Percentiles rank a stretch among this genome's conserved stretches.
Evolutionary conservation across 2,888 invertebrate genomes (phyloP).

Genomic region (Sialis fuliginosa): DNA sequence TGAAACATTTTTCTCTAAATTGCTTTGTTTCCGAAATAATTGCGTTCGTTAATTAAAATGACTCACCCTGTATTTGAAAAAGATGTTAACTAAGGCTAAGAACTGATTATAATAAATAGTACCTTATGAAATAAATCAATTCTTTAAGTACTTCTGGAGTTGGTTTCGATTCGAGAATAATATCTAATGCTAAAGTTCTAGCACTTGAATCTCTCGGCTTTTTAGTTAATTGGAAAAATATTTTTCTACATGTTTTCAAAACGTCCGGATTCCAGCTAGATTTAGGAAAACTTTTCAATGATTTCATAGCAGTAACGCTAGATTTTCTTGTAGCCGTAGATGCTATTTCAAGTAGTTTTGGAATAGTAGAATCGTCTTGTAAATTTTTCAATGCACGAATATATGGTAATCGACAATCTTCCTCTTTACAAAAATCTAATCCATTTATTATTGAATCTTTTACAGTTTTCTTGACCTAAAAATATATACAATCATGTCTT

Average conservation of each 20-base stretch:
- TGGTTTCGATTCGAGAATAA: conserved; percentile 42
- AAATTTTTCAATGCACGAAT: conserved; percentile 55
- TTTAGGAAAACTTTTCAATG: conserved; percentile 34
- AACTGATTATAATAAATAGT: conserved; percentile 1
- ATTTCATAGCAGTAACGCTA: conserved; percentile 48
- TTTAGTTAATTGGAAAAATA: conserved; percentile 39
- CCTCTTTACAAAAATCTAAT: conserved; percentile 21
- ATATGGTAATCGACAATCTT: conserved; percentile 38
- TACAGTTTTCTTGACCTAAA: conserved; percentile 22
- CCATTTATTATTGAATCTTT: conserved; percentile 21
- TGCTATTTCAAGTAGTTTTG: conserved; percentile 36
- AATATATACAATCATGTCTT: not conserved
- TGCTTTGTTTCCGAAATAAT: too few species aligned
- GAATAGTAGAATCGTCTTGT: conserved; percentile 36
- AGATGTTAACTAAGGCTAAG: too few species aligned
- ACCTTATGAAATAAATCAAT: conserved; percentile 29
- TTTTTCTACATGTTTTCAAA: conserved; percentile 28
- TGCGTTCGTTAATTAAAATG: too few species aligned
- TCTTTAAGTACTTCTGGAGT: conserved; percentile 31
- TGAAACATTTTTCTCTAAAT: too few species aligned
- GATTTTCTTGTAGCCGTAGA: conserved; percentile 30
- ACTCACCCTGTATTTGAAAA: too few species aligned
- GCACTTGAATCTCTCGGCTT: conserved; percentile 48
- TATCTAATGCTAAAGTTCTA: conserved; percentile 49
- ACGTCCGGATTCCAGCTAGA: conserved; percentile 23